Conservation (phyloP, 1,140 invertebrate genomes). For the Mycetomoellerius zeteki region DNA sequence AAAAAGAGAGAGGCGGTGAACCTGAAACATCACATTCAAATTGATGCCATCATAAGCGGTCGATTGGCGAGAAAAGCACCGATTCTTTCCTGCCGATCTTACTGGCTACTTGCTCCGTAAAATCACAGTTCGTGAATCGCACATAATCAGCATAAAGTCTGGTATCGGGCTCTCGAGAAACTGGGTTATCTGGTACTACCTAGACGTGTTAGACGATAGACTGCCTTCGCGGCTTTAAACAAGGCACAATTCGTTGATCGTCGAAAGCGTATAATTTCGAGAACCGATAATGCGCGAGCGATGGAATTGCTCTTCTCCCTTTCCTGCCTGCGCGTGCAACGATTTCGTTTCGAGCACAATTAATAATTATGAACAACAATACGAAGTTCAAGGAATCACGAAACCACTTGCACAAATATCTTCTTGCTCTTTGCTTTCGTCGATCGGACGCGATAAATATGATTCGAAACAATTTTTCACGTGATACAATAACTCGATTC, state of each 20-base stretch:
- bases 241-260: constrained; percentile 54
- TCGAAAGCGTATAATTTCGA: constrained; percentile 46
- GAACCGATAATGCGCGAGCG: constrained; percentile 37
- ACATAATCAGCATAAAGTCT: constrained; percentile 52
- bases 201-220: background rate
- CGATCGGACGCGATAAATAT: background rate
- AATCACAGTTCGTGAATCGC: constrained; percentile 50
- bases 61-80: constrained; percentile 38
- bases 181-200: constrained; percentile 56
- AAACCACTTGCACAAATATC: background rate
- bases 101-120: constrained; percentile 6
- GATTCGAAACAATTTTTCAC: background rate
- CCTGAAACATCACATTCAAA: constrained; percentile 16
- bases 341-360: background rate
- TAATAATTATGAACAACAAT: background rate
- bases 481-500: background rate
- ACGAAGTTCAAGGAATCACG: background rate
- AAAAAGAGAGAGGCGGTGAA: constrained; percentile 34
- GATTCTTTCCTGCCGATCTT: constrained; percentile 30
- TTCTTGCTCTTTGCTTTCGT: background rate
- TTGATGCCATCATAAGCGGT: constrained; percentile 29
- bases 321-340: background rate
- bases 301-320: background rate
- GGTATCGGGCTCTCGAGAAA: constrained; percentile 32
- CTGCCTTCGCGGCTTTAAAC: constrained; percentile 42